These are phyloP conservation scores for Trichogramma evanescens DNA, from an alignment of 2,888 invertebrate species.

Conservation along the genomic window DNA sequence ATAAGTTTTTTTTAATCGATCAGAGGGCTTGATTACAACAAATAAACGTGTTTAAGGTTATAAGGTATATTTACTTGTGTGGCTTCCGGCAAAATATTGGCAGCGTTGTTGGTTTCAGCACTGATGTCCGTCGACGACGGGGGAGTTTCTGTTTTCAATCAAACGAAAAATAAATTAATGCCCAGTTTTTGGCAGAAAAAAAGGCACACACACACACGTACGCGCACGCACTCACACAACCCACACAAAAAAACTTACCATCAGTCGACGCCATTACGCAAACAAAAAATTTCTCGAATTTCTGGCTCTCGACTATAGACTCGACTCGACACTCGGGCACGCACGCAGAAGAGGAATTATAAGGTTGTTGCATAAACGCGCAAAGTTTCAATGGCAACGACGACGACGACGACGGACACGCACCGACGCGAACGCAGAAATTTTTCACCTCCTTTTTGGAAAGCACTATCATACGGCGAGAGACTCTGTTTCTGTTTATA, in stretches of 20 bases:
- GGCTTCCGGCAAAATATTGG: slow-evolving; percentile 39
- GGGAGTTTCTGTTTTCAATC: slow-evolving; percentile 32
- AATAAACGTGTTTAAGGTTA: neutral
- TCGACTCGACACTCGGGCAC: no score
- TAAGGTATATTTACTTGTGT: slow-evolving; percentile 30
- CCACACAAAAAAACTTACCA: slow-evolving; percentile 33
- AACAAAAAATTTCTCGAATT: slow-evolving; percentile 27
- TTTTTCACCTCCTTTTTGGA: no score
- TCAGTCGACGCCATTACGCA: slow-evolving; percentile 43
- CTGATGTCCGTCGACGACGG: slow-evolving; percentile 40
- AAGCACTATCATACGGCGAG: no score
- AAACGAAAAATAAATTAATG: slow-evolving; percentile 4
- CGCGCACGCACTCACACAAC: neutral
- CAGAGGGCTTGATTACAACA: neutral
- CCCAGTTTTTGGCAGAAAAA: neutral
- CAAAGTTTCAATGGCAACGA: no score
- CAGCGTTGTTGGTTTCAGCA: slow-evolving; percentile 30
- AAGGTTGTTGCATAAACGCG: no score
- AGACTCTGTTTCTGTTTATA: no score
- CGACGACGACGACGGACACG: no score
- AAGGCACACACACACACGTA: neutral
- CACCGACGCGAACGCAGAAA: no score
- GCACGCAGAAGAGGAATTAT: no score
- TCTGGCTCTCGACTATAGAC: no score
- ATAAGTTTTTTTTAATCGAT: neutral